Conservation (phyloP, 2,888 invertebrate species). For the Rhagonycha fulva region DNA sequence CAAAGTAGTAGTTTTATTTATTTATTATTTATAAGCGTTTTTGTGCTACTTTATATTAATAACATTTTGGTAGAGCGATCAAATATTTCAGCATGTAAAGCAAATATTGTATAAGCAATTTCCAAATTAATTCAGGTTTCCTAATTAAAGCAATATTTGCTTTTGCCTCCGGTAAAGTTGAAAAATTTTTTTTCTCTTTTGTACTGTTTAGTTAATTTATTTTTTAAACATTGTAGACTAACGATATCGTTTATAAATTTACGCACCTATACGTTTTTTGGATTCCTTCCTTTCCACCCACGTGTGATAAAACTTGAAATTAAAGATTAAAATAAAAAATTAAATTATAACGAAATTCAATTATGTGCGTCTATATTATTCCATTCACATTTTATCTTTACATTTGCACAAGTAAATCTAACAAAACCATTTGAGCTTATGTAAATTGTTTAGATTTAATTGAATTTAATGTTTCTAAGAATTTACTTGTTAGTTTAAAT, state of each 20-base stretch:
- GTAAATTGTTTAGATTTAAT: constrained; percentile 3
- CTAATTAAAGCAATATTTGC: constrained; percentile 4
- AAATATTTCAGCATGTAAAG: constrained; percentile 2
- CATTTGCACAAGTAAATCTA: neutral
- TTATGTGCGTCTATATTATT: neutral
- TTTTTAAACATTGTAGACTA: neutral
- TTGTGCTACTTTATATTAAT: neutral
- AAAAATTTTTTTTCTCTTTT: constrained; percentile 1
- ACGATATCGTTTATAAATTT: neutral
- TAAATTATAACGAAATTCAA: neutral
- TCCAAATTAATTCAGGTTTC: constrained; percentile 1
- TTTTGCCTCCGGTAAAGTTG: neutral
- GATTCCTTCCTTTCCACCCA: neutral
- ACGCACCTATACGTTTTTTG: neutral
- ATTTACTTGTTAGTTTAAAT: constrained; percentile 2
- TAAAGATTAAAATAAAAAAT: neutral
- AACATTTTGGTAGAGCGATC: neutral
- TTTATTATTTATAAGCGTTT: neutral
- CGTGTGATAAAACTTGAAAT: neutral
- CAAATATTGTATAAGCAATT: constrained; percentile 4
- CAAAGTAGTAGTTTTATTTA: neutral
- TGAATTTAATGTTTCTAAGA: constrained; percentile 2
- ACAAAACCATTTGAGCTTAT: constrained; percentile 3
- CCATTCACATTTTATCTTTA: neutral
- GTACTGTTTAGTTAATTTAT: neutral